Conservation (phyloP, 2,888 invertebrate species). For the Poecilus cupreus region DNA sequence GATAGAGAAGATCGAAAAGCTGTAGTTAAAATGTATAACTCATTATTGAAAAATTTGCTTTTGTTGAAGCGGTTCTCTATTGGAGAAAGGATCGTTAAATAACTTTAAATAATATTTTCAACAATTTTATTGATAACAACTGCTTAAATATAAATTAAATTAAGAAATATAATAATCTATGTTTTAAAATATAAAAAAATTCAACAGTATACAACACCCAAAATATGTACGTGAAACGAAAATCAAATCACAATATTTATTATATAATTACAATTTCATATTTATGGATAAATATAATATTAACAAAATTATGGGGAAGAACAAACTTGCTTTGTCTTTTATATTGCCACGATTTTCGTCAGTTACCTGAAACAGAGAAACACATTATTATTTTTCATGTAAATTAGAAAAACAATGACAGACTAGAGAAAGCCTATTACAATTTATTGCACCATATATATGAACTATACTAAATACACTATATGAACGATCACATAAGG, state of each 20-base stretch:
- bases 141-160: not conserved
- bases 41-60: too few relatives aligned
- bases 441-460: too few relatives aligned
- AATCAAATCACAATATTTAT: not conserved
- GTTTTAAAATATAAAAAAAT: not conserved
- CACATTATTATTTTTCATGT: not conserved
- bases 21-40: too few relatives aligned
- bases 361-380: not conserved
- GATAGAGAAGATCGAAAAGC: too few relatives aligned
- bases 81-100: too few relatives aligned
- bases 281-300: too few relatives aligned
- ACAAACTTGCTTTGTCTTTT: slow-evolving; percentile 2
- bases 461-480: too few relatives aligned
- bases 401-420: too few relatives aligned
- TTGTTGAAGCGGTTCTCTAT: too few relatives aligned
- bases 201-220: not conserved
- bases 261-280: not conserved
- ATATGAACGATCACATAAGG: too few relatives aligned
- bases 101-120: not conserved
- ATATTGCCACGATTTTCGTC: slow-evolving; percentile 5
- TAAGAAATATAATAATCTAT: not conserved
- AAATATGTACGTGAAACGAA: not conserved
- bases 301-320: not conserved
- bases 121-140: slow-evolving; percentile 11
- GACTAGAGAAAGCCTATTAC: too few relatives aligned